Evolutionary conservation across 2,113 vertebrate species (phyloP).

Genomic region (Scomber scombrus): DNA sequence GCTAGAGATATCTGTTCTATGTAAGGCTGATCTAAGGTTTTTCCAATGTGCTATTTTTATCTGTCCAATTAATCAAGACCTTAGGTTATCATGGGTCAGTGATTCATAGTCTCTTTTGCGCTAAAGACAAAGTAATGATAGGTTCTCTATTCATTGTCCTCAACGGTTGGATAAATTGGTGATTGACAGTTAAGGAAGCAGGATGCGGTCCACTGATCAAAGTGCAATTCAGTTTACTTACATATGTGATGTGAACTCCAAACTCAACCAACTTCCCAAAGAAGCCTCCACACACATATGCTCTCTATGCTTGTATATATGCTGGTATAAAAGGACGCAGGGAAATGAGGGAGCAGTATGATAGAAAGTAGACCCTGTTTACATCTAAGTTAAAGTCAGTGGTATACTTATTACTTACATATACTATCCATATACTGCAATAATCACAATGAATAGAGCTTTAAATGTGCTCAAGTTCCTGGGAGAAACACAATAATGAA

Average conservation of each 20-base stretch:
- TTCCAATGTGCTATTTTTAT: slow-evolving; percentile 5
- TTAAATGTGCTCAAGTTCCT: neutral
- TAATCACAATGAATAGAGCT: neutral
- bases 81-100: slow-evolving; percentile 30
- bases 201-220: slow-evolving; percentile 3
- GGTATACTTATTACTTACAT: too few relatives aligned
- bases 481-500: neutral
- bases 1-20: neutral
- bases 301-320: too few relatives aligned
- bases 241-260: too few relatives aligned
- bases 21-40: slow-evolving; percentile 47
- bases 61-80: slow-evolving; percentile 14
- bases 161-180: slow-evolving; percentile 6
- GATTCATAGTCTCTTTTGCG: neutral
- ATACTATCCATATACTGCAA: neutral
- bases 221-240: neutral
- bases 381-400: too few relatives aligned
- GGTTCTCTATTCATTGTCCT: slow-evolving; percentile 11
- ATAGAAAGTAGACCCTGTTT: neutral
- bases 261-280: slow-evolving; percentile 9
- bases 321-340: slow-evolving; percentile 3
- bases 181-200: slow-evolving; percentile 36
- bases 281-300: slow-evolving; percentile 14
- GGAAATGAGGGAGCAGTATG: neutral
- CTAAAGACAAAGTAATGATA: slow-evolving; percentile 7